phyloP scores from a whole-genome alignment of 2,797 vertebrate genomes.

The Scolopax bukidnonensis region DNA sequence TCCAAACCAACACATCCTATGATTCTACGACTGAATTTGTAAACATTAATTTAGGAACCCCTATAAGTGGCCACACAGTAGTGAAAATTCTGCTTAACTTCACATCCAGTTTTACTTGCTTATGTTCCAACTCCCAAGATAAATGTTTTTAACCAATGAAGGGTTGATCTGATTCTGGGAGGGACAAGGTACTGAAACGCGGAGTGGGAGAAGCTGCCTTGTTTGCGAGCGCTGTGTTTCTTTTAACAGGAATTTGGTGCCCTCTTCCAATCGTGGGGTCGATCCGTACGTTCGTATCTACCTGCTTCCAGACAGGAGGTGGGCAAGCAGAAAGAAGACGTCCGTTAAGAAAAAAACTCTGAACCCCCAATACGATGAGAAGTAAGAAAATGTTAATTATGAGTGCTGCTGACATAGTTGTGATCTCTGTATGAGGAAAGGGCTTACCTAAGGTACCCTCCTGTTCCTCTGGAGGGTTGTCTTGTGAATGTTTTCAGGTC shows the following conservation, averaged over 20 bases:
- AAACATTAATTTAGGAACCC: neutral
- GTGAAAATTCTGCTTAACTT: neutral
- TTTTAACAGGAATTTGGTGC: conserved; percentile 85
- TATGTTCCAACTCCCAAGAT: neutral
- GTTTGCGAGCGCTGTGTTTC: neutral
- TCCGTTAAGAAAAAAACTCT: conserved; percentile 87
- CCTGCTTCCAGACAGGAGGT: conserved; percentile 91
- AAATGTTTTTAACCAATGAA: neutral
- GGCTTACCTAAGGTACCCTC: neutral
- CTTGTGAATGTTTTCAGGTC: neutral
- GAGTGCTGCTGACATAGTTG: neutral
- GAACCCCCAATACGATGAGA: conserved; percentile 89
- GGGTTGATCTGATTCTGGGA: neutral
- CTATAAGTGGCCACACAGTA: neutral
- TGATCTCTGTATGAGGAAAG: neutral
- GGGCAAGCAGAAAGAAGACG: conserved; percentile 88
- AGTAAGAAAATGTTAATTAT: conserved; percentile 75
- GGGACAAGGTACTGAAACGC: neutral
- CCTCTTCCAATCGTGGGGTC: conserved; percentile 83
- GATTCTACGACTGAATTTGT: neutral
- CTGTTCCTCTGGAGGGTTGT: neutral
- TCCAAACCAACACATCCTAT: neutral
- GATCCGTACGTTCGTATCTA: conserved; percentile 94
- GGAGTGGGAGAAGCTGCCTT: neutral
- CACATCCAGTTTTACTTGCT: neutral